Percentiles rank a stretch among this genome's conserved stretches.
Evolutionary conservation across 2,113 vertebrate species (phyloP).

Genomic region (Acrocephalus arundinaceus): DNA sequence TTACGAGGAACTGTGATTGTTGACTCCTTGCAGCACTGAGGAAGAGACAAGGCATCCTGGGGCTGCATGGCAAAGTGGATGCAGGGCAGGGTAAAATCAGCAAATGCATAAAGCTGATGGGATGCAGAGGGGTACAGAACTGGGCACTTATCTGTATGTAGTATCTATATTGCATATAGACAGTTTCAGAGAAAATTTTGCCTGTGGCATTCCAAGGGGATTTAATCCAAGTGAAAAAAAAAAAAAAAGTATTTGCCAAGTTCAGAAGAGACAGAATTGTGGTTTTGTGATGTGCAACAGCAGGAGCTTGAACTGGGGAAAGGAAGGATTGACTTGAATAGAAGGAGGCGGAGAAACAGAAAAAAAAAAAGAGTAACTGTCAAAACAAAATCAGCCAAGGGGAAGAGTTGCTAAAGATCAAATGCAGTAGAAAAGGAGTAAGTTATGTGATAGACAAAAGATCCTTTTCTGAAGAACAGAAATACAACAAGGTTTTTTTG

Average conservation of each 20-base stretch:
- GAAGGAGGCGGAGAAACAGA: not conserved
- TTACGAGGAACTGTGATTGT: not conserved
- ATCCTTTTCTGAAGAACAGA: not conserved
- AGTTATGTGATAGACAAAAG: not conserved
- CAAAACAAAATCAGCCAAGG: not conserved
- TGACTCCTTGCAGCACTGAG: not conserved
- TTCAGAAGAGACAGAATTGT: not conserved
- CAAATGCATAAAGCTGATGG: not conserved
- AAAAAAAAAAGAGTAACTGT: not conserved
- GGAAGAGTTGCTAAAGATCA: not conserved
- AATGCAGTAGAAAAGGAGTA: not conserved
- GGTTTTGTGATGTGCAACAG: not conserved
- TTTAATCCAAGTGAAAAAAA: not conserved
- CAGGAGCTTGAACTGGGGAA: not conserved
- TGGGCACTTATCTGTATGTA: not conserved
- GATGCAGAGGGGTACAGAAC: not conserved
- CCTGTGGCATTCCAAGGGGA: not conserved
- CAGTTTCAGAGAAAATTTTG: not conserved
- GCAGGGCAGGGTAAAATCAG: not conserved
- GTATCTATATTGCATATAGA: not conserved
- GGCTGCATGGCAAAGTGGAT: not conserved
- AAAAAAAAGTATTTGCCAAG: not conserved
- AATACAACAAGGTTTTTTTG: not conserved
- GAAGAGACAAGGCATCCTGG: not conserved
- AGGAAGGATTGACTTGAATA: not conserved